Conservation (phyloP, 2,797 vertebrate species). For the Lycodopsis pacificus region DNA sequence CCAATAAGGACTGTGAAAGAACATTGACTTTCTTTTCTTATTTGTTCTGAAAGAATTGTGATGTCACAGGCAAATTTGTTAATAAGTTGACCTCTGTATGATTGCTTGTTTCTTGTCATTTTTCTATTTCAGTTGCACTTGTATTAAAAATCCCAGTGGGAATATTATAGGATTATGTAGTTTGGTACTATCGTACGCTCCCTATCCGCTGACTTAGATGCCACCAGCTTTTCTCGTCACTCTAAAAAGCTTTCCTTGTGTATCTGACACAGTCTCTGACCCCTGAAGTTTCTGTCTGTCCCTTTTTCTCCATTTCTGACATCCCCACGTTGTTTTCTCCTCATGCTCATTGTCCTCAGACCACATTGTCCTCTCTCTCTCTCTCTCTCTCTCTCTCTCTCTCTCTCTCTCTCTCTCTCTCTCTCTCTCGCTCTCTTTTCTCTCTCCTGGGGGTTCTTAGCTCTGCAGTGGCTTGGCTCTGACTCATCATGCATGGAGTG, state of each 20-base stretch:
- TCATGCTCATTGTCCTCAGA: conserved; percentile 68
- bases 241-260: conserved; percentile 43
- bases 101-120: neutral
- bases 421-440: conserved; percentile 35
- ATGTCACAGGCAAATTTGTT: neutral
- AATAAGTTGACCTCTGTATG: neutral
- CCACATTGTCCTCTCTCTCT: conserved; percentile 27
- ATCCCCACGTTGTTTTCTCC: conserved; percentile 62
- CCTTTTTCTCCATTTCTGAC: conserved; percentile 66
- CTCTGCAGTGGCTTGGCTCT: conserved; percentile 72
- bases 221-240: conserved; percentile 48
- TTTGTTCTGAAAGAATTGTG: neutral
- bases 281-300: conserved; percentile 68
- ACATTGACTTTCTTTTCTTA: neutral
- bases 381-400: conserved; percentile 11
- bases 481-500: conserved; percentile 77
- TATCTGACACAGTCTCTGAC: conserved; percentile 65
- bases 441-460: conserved; percentile 69
- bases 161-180: neutral
- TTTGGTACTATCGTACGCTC: neutral
- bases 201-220: conserved; percentile 16
- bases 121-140: neutral
- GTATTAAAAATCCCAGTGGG: neutral
- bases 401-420: conserved; percentile 39
- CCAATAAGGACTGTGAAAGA: neutral